Evolutionary conservation across 2,888 invertebrate species (phyloP).

Genomic region (Elysia crispata): DNA sequence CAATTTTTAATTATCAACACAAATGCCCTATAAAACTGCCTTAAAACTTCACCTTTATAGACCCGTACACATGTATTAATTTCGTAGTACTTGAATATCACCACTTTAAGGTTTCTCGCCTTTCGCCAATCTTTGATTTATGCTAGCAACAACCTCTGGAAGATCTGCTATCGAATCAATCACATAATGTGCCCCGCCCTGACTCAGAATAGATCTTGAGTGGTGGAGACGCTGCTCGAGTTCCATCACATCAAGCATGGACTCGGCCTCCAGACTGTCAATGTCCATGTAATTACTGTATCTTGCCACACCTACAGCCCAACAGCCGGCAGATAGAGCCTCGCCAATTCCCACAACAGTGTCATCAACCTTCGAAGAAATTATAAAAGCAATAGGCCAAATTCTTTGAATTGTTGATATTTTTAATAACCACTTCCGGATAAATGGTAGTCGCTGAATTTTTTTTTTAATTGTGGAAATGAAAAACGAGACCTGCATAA

Average conservation of each 20-base stretch:
- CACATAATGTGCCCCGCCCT: conserved; percentile 77
- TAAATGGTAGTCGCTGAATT: too few species aligned
- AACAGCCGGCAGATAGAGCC: conserved; percentile 77
- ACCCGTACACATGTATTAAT: too few species aligned
- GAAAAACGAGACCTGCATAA: too few species aligned
- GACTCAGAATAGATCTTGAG: conserved; percentile 68
- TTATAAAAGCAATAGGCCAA: too few species aligned
- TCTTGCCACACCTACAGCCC: conserved; percentile 76
- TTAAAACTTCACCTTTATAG: too few species aligned
- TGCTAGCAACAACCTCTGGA: conserved; percentile 74
- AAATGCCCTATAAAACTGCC: too few species aligned
- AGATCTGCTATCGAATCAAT: conserved; percentile 75
- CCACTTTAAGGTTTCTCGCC: conserved; percentile 71
- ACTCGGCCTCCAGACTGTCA: conserved; percentile 70
- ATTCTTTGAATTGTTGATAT: too few species aligned
- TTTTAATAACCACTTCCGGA: too few species aligned
- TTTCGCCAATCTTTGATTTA: conserved; percentile 70
- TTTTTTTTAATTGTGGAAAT: too few species aligned
- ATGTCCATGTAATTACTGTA: conserved; percentile 77
- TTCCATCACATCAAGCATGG: conserved; percentile 63
- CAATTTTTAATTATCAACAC: too few species aligned
- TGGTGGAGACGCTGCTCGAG: conserved; percentile 61
- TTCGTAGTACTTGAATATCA: too few species aligned
- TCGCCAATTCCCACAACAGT: conserved; percentile 75
- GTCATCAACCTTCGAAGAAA: conserved; percentile 77